Evolutionary conservation across 2,888 invertebrate genomes (phyloP), one percentile per base, ranked within the genome.

Genomic region (Ecliptopera silaceata): DNA sequence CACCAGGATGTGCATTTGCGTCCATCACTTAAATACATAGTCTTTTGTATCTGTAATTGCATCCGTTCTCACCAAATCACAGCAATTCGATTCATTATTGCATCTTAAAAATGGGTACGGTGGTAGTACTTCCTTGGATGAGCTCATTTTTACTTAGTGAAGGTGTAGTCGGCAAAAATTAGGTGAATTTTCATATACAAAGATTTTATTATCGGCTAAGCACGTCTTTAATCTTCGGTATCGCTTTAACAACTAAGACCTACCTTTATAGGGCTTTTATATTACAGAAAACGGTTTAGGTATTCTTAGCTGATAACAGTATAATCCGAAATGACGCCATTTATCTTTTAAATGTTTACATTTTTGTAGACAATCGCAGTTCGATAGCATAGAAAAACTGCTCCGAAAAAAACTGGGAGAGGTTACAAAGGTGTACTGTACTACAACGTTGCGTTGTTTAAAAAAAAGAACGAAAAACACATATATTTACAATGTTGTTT

Each of bases 271-370:
- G 86, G 85, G 84, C 82, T 85, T 86, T 88, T 86, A 86, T 84
- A 85, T 86, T 84, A 80, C 75, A 81, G 82, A 83, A 85, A 88
- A 88, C 85, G 86, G 77, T 84, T 83, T 83, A 81, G 86, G 88
- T 84, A 85, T 84, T 82, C 87, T 82, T 82, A 80, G 87, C 86
- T 92, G 93, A 93, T 93, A 93, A 93, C 92, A 92, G 93, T 93
- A 93, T 93, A 93, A 93, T 92, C 92, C 92, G 87, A 44, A 93
- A 93, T 92, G 88, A 92, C 88, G 86, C 92, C 89, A 93, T 93
- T 92, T 92, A 88, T 93, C 93, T 93, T 93, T 92, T 93, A 92
- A 93, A 93, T 91, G 90, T 90, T 88, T 86, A 88, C 89, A 86
- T 90, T 49, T 44, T 49, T 31, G 38, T 55, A 43, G 43, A 18